Evolutionary conservation across 2,888 invertebrate species (phyloP), one percentile per base, ranked within the genome.

Genomic region (Spicauda simplicius): DNA sequence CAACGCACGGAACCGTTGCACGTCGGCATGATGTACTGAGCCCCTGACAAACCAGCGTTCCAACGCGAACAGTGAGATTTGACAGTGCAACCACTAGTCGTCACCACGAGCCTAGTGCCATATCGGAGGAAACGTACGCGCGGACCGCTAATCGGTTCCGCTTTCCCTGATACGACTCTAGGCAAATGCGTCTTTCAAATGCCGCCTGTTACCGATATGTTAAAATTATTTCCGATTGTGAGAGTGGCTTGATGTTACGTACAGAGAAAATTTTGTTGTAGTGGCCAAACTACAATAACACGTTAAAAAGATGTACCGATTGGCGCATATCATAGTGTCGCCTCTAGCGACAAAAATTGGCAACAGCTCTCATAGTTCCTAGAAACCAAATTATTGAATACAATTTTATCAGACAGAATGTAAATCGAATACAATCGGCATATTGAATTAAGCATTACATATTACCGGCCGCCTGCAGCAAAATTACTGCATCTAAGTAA

Each of bases 21-120:
- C 94, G 97, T 97, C 76, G 97, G 97, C 88, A 97, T 97, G 97
- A 97, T 97, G 96, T 97, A 97, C 92, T 97, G 93, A 95, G 86
- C 86, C 79, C 71, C 91, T 92, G 90, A 80, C 92, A 91, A 91
- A 82, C 90, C 91, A 87, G 80, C 86, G 91, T 91, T 92, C 93
- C 83, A 62, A 72, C 75, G 77, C 77, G 92, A 93, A 92, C 91
- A 86, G 81, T 88, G 90, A 83, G 81, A 87, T 90, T 92, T 91
- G 93, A 85, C 92, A 92, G 91, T 83, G 83, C 80, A 73, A 80
- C 77, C 72, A 71, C 73, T 78, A 76, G 76, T 74, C 74, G 75
- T 71, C 59, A 37, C 60, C 16, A 57, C 58, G 54, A 59, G 66
- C 60, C 66, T 76, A 71, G 71, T 73, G 69, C 72, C 70, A 71